These are phyloP conservation scores for Oryzias woworae DNA, from an alignment of 2,113 vertebrate species.

Conservation along the genomic window DNA sequence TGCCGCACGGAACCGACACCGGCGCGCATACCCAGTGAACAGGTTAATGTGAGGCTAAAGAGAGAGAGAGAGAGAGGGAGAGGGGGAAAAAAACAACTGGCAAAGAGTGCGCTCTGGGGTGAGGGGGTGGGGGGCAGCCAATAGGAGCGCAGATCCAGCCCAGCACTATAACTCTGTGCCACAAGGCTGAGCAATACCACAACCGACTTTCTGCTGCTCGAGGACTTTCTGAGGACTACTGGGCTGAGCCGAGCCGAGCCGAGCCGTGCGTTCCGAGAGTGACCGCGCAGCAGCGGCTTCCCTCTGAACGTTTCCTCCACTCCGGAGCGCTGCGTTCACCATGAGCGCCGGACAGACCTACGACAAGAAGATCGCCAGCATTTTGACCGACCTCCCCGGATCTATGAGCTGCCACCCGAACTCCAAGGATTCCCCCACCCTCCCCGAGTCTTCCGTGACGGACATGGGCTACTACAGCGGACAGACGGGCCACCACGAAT, in stretches of 20 bases:
- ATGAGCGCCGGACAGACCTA: constrained; percentile 90
- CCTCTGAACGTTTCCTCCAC: not conserved
- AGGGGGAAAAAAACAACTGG: not conserved
- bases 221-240: constrained; percentile 62
- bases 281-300: constrained; percentile 4
- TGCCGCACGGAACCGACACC: constrained; percentile 1
- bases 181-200: constrained; percentile 75
- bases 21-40: constrained; percentile 10
- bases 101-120: constrained; percentile 9
- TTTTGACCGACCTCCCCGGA: constrained; percentile 93
- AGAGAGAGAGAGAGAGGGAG: constrained; percentile 17
- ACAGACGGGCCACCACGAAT: constrained; percentile 87
- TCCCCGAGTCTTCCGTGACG: constrained; percentile 94
- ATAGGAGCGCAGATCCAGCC: constrained; percentile 86
- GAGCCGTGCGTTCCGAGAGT: constrained; percentile 43
- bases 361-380: constrained; percentile 93
- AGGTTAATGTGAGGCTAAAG: constrained; percentile 48
- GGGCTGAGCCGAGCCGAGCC: constrained; percentile 1
- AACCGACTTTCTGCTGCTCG: constrained; percentile 62
- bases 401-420: constrained; percentile 93
- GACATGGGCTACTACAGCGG: constrained; percentile 95
- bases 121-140: constrained; percentile 77
- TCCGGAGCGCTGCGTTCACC: constrained; percentile 57
- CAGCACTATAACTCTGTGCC: constrained; percentile 87
- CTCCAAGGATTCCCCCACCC: constrained; percentile 95